Base-by-base conservation (phyloP, 92 coral and sea anemone genomes). In the Siderastrea siderea region DNA sequence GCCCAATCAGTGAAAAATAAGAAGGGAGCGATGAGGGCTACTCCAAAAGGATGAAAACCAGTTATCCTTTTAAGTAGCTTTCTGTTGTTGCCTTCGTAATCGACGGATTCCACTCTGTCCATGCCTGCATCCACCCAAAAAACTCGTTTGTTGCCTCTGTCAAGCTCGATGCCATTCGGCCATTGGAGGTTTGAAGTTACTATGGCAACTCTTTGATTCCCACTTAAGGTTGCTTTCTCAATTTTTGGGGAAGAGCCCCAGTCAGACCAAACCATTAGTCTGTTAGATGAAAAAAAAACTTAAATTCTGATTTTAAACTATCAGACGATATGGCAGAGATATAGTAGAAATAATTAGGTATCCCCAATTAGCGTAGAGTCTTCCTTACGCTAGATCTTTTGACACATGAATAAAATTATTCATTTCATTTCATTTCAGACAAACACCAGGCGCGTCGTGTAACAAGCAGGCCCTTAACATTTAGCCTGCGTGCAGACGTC, bases 211-310 rank as follows among this genome's bases (percentile, higher is more conserved):
- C 93, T 83, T 17, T 84, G 86, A 47, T 51, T 82, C 54, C 95
- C 95, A 70, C 83, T 91, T 84, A 93, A 81, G 61, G 90, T 71
- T 60, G 90, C 78, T 19, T 90, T 87, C 66, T 91, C 89, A 4
- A 93, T 81, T 66, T 81, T 90, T 47, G 95, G 91, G 1, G 68
- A 47, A 15, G 62, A 62, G 11, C 95, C 91, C 95, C 95, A 93
- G 50, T 93, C 95, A 44, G 95, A 89, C 95, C 93, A 93, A 64
- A 89, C 81, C 85, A 93, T 80, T 62, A 80, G 77, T 57, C 95
- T 93, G 70, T 46, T 14, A 15, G 58, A n/a, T 74, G 43, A 73
- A 12, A 73, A 17, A 4, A 15, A 16, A 17, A 26, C 38, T 0
- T 0, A 26, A 26, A 26, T 26, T 26, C 38, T 26, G 38, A 26